Percentiles rank a stretch among this genome's conserved stretches.
Evolutionary conservation across 2,797 vertebrate species (phyloP).

Genomic region (Hemibagrus guttatus): DNA sequence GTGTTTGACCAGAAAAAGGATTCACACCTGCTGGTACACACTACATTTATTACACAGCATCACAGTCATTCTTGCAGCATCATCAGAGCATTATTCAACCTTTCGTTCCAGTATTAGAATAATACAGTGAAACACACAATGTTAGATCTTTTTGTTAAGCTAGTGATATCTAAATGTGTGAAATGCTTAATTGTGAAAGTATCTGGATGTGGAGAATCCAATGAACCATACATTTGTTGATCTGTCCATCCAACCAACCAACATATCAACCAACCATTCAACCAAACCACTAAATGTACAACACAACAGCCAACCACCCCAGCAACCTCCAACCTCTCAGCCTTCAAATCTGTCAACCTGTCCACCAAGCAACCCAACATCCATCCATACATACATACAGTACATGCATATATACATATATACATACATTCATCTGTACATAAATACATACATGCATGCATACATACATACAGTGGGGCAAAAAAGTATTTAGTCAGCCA

Average conservation of each 20-base stretch:
- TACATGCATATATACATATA: too few species aligned
- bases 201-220: neutral
- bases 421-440: too few species aligned
- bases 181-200: neutral
- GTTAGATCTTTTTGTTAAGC: neutral
- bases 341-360: neutral
- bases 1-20: slow-evolving; percentile 78
- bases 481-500: too few species aligned
- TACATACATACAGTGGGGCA: too few species aligned
- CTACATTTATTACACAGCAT: neutral
- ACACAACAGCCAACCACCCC: neutral
- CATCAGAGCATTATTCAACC: neutral
- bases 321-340: too few species aligned
- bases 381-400: too few species aligned
- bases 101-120: neutral
- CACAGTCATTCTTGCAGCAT: neutral
- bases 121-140: neutral
- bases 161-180: neutral
- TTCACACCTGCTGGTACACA: slow-evolving; percentile 75
- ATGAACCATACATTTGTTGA: neutral
- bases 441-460: too few species aligned
- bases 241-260: neutral
- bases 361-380: neutral
- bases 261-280: neutral
- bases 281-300: neutral